Conservation (phyloP, 2,113 vertebrate genomes). For the Poecile atricapillus region DNA sequence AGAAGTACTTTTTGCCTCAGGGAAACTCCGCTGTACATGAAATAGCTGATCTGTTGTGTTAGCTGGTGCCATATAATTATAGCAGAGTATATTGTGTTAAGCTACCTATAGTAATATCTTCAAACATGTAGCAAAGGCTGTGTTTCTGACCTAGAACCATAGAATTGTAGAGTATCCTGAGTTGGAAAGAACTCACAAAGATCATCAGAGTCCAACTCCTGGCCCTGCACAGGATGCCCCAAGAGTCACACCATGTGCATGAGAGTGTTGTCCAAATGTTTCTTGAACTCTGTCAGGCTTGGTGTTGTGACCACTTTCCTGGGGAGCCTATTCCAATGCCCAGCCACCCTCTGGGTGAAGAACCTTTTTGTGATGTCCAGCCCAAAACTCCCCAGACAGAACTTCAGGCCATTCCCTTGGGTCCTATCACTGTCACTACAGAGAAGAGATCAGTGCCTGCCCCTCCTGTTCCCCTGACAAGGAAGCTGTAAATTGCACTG, state of each 20-base stretch:
- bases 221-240: neutral
- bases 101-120: neutral
- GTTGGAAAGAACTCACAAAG: neutral
- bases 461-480: accelerated
- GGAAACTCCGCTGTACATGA: neutral
- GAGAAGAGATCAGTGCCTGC: neutral
- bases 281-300: neutral
- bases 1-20: neutral
- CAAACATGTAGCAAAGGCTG: neutral
- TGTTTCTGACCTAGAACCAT: neutral
- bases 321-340: no score
- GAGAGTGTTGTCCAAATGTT: neutral
- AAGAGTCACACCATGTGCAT: neutral
- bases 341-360: neutral
- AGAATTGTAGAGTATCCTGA: neutral
- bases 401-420: accelerated
- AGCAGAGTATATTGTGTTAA: neutral
- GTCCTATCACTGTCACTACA: neutral
- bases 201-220: neutral
- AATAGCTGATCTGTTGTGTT: neutral
- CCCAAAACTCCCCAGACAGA: neutral
- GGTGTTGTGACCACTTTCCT: neutral
- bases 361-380: neutral
- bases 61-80: neutral
- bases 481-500: neutral